phyloP scores from a whole-genome alignment of 2,797 vertebrate species.

The Girardinus metallicus region DNA sequence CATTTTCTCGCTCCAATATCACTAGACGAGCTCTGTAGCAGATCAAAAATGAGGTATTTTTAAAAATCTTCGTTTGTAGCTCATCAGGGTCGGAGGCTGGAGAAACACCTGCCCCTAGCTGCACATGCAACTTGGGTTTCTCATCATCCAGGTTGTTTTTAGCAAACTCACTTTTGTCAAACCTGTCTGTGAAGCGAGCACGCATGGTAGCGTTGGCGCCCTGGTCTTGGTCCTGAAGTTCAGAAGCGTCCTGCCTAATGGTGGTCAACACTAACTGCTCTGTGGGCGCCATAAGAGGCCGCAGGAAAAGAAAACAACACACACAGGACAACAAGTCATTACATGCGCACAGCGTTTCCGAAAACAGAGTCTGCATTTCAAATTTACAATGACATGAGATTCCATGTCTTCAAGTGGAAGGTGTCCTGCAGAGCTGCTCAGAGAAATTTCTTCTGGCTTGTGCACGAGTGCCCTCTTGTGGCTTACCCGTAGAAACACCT shows the following conservation, averaged over 20 bases:
- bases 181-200: conserved; percentile 82
- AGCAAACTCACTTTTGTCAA: conserved; percentile 88
- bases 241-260: conserved; percentile 84
- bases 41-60: conserved; percentile 21
- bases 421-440: conserved; percentile 6
- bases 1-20: no score
- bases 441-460: conserved; percentile 32
- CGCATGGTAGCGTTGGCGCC: conserved; percentile 75
- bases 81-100: conserved; percentile 71
- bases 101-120: conserved; percentile 47
- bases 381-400: conserved; percentile 16
- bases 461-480: conserved; percentile 60
- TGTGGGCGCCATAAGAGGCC: conserved; percentile 71
- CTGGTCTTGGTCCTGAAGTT: conserved; percentile 76
- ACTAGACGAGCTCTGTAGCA: background rate
- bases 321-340: conserved; percentile 76
- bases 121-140: conserved; percentile 77
- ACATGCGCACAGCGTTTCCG: conserved; percentile 48
- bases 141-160: conserved; percentile 65
- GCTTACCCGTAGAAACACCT: conserved; percentile 31
- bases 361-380: conserved; percentile 24
- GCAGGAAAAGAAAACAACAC: conserved; percentile 77
- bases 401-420: conserved; percentile 20
- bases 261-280: conserved; percentile 88
- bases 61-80: conserved; percentile 53